Evolutionary conservation across 2,113 vertebrate genomes (phyloP).

Genomic region (Pyrgilauda ruficollis): DNA sequence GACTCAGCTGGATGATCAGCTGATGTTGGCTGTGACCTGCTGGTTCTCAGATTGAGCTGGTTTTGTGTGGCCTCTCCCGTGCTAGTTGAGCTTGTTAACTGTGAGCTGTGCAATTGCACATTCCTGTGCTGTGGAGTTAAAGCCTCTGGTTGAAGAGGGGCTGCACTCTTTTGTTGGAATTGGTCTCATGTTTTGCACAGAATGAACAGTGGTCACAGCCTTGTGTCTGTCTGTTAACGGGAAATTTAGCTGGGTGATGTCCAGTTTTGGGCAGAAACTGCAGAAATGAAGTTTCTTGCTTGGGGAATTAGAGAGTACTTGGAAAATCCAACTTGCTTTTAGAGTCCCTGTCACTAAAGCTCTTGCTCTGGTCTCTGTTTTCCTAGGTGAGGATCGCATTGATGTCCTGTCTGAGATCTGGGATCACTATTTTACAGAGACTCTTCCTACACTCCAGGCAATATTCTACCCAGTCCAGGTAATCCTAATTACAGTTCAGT

Average conservation of each 20-base stretch:
- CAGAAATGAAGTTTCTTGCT: background rate
- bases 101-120: background rate
- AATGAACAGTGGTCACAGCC: background rate
- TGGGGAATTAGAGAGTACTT: background rate
- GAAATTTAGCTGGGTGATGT: background rate
- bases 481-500: conserved; percentile 29
- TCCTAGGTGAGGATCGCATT: conserved; percentile 82
- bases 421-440: conserved; percentile 92
- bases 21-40: background rate
- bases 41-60: background rate
- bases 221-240: background rate
- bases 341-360: background rate
- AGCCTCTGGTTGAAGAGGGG: background rate
- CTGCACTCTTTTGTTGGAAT: background rate
- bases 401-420: conserved; percentile 84
- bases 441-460: conserved; percentile 91
- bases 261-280: background rate
- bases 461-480: conserved; percentile 97
- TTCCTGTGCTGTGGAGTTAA: background rate
- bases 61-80: rapidly evolving
- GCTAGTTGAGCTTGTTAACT: background rate
- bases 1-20: background rate
- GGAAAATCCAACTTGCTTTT: background rate
- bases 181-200: background rate
- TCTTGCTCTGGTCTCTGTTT: background rate